Conservation (phyloP, 2,113 vertebrate species). For the Apeltes quadracus region DNA sequence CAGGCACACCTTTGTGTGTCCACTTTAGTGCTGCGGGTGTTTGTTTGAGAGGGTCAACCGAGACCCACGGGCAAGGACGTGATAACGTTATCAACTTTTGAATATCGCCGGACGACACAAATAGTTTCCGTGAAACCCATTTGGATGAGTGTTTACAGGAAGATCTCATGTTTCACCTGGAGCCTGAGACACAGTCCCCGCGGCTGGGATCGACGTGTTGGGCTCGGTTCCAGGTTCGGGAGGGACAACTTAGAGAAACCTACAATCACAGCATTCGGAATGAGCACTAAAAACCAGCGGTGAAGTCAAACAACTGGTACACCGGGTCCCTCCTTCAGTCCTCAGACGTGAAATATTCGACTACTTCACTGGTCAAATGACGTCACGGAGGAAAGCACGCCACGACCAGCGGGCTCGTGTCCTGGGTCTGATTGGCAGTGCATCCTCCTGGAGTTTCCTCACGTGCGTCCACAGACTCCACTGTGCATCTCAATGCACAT, state of each 20-base stretch:
- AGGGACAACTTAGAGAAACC: conserved; percentile 32
- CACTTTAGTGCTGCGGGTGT: conserved; percentile 25
- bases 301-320: conserved; percentile 24
- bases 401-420: background rate
- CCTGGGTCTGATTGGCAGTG: background rate
- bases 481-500: background rate
- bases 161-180: background rate
- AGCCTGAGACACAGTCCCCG: background rate
- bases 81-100: background rate
- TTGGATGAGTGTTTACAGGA: conserved; percentile 4
- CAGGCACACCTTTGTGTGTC: conserved; percentile 42
- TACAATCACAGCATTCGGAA: conserved; percentile 45
- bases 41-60: conserved; percentile 49
- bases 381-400: background rate
- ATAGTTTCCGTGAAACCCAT: conserved; percentile 18
- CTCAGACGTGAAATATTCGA: background rate
- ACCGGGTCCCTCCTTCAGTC: background rate
- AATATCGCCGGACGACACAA: background rate
- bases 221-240: conserved; percentile 18
- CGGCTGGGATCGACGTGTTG: conserved; percentile 2
- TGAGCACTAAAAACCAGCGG: conserved; percentile 41
- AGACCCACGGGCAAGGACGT: conserved; percentile 29
- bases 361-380: background rate
- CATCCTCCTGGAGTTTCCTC: background rate
- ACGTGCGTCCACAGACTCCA: no score